Percentiles rank a stretch among this genome's conserved stretches.
phyloP scores from a whole-genome alignment of 2,113 vertebrate genomes.

The Corythornis madagascariensis region DNA sequence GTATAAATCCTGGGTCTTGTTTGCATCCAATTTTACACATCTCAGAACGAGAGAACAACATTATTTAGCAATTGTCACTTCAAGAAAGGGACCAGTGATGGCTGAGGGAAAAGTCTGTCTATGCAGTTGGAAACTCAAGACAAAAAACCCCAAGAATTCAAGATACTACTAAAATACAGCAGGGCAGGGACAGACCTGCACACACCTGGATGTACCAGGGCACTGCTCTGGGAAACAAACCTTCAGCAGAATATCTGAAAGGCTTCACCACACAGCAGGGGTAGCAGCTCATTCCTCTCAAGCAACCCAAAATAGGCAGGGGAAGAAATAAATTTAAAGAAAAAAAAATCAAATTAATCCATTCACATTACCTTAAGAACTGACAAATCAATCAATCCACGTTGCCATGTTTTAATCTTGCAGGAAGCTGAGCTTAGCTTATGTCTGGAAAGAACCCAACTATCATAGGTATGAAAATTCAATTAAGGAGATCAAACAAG shows the following conservation, averaged over 20 bases:
- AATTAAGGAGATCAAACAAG: not conserved
- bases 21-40: conserved; percentile 36
- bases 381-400: not conserved
- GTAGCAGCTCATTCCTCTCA: not conserved
- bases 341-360: not conserved
- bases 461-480: not conserved
- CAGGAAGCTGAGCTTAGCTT: not conserved
- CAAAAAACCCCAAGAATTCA: not conserved
- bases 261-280: not conserved
- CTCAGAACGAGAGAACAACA: not conserved
- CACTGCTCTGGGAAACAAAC: not conserved
- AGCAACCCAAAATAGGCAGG: not conserved
- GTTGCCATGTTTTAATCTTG: not conserved
- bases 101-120: not conserved
- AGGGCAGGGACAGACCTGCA: not conserved
- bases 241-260: fast-evolving
- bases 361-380: not conserved
- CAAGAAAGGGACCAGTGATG: not conserved
- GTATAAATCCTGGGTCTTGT: conserved; percentile 39
- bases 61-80: conserved; percentile 22
- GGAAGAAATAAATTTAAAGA: not conserved
- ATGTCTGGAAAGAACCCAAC: not conserved
- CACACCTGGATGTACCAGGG: fast-evolving
- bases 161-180: not conserved
- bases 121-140: not conserved